Evolutionary conservation across 2,797 vertebrate genomes (phyloP), one percentile per base, ranked within the genome.

Genomic region (Acipenser transmontanus): DNA sequence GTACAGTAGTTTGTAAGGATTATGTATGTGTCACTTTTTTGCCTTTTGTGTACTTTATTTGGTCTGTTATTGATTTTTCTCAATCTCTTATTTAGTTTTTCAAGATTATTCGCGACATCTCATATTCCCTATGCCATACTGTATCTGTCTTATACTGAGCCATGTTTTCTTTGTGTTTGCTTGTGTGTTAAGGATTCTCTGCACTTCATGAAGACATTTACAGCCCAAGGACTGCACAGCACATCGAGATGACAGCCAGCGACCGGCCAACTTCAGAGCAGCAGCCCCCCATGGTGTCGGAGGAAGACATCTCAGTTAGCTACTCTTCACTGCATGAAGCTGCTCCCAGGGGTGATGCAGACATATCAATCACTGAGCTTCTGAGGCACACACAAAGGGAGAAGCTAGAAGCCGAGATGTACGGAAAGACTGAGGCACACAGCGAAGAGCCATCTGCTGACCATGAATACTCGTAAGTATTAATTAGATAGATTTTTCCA

Each of bases 261-360:
- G 47, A 49, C 54, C 74, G 68, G 71, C 75, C 82, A 67, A 69
- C 76, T 52, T 79, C 81, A 59, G 81, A 79, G 61, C 82, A 87
- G 49, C 85, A 90, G 2, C 94, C 95, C 9, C 93, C 95, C 1
- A 76, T 95, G 8, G 95, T 95, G 67, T 95, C 92, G 0, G 91
- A 93, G 69, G 96, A 99, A 75, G 95, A 98, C 1, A 82, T 94
- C 66, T 97, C 93, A 72, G 87, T 85, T 61, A 94, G 91, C 78
- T 89, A 88, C 70, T 93, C 94, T 59, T 91, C 89, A 0, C 91
- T 95, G 67, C 92, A 89, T 14, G 94, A 96, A 68, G 78, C 78
- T 8, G 76, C 80, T 60, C 83, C 85, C 67, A 89, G 78, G 88
- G 87, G 73, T 0, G 92, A 91, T n/a, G 82, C 80, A 10, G 91